A percentile compares a stretch with the other conserved stretches of the same genome.
Conservation (phyloP, 2,113 vertebrate genomes). For the Sphaerodactylus townsendi region DNA sequence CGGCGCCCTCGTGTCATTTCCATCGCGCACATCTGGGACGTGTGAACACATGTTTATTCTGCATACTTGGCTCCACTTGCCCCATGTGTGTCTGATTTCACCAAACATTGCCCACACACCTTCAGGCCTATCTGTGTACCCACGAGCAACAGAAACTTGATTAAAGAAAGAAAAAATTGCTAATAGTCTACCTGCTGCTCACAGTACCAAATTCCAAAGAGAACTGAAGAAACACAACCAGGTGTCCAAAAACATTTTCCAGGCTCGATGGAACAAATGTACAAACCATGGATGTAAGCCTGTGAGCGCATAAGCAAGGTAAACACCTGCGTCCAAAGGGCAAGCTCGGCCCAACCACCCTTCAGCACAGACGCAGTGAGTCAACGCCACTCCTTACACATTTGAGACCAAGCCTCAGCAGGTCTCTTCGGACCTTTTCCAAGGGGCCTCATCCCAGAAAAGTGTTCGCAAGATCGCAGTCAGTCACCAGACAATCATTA, state of each 20-base stretch:
- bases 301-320: accelerated
- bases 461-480: no score
- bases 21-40: not conserved
- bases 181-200: no score
- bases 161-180: not conserved
- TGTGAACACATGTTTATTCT: not conserved
- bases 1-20: no score
- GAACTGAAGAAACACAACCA: not conserved
- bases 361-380: not conserved
- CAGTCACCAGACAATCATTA: no score
- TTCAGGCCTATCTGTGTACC: not conserved
- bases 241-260: not conserved
- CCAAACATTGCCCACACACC: not conserved
- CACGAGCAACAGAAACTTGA: not conserved
- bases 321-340: constrained; percentile 15
- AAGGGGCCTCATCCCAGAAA: no score
- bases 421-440: no score
- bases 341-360: constrained; percentile 16
- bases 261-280: not conserved
- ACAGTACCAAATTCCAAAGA: not conserved
- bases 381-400: not conserved
- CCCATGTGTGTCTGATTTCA: not conserved
- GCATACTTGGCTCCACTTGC: not conserved
- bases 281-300: not conserved
- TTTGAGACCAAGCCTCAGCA: not conserved